phyloP scores from a whole-genome alignment of 2,797 vertebrate species.

The Morus bassanus region DNA sequence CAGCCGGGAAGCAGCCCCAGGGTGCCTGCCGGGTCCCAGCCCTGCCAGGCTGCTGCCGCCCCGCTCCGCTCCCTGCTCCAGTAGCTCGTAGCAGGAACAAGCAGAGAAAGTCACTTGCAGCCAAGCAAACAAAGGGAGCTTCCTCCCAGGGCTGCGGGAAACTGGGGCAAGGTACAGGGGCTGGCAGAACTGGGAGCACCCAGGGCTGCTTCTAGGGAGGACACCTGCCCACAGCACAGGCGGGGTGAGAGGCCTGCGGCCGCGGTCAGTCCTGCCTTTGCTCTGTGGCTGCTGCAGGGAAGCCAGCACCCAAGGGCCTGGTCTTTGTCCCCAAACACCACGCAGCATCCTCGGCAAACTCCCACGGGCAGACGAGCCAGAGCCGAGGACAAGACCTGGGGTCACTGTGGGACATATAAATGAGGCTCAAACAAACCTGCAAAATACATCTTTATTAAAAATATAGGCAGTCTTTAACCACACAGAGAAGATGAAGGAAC shows the following conservation, averaged over 20 bases:
- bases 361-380: rapidly evolving
- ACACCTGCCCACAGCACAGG: rapidly evolving
- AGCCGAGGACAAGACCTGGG: rapidly evolving
- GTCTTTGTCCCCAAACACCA: neutral
- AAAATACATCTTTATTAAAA: slow-evolving; percentile 62
- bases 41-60: rapidly evolving
- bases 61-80: rapidly evolving
- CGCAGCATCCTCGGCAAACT: neutral
- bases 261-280: rapidly evolving
- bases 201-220: neutral
- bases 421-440: neutral
- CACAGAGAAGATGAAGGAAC: rapidly evolving
- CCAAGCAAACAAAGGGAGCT: slow-evolving; percentile 17
- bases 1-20: too few species aligned
- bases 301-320: neutral
- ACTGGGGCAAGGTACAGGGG: neutral
- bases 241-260: rapidly evolving
- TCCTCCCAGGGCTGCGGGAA: neutral
- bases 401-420: rapidly evolving
- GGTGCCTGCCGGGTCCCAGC: neutral
- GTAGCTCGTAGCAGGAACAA: neutral
- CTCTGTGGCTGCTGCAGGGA: neutral
- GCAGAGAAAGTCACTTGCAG: neutral
- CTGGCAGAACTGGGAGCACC: neutral
- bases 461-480: neutral